Evolutionary conservation across 2,113 vertebrate species (phyloP).

Genomic region (Cynocephalus volans): DNA sequence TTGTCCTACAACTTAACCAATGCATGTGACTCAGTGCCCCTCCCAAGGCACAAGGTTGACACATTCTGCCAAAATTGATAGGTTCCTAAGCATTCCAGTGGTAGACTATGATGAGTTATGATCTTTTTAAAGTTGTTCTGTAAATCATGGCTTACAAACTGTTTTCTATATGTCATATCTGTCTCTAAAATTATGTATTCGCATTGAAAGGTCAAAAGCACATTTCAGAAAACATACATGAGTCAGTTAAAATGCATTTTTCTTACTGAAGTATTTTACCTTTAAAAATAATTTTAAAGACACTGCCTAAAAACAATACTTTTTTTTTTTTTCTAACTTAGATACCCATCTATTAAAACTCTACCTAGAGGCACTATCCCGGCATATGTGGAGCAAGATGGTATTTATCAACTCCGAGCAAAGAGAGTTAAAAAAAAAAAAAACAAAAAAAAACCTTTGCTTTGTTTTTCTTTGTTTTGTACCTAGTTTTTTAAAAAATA

Average conservation of each 20-base stretch:
- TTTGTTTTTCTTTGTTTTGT: background rate
- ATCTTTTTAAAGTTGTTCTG: background rate
- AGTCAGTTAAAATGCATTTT: constrained; percentile 16
- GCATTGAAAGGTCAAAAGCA: constrained; percentile 26
- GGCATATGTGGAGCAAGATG: background rate
- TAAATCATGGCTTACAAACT: background rate
- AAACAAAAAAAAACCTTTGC: background rate
- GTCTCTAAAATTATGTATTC: background rate
- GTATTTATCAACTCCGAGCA: background rate
- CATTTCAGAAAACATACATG: background rate
- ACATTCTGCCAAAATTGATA: background rate
- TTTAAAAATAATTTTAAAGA: constrained; percentile 55
- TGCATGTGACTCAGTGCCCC: background rate
- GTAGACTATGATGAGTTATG: background rate
- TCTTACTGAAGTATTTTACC: constrained; percentile 33
- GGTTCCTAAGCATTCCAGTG: background rate
- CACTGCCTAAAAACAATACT: background rate
- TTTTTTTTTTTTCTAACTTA: background rate
- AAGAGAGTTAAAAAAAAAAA: background rate
- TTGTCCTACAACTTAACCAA: background rate
- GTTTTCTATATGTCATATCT: background rate
- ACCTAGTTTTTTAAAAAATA: background rate
- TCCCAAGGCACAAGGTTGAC: background rate
- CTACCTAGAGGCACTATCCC: background rate
- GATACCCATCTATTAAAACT: background rate